Percentiles rank a stretch among this genome's conserved stretches.
These are phyloP conservation scores for Strigamia maritima DNA, from an alignment of 2,888 invertebrate species.

Conservation along the genomic window DNA sequence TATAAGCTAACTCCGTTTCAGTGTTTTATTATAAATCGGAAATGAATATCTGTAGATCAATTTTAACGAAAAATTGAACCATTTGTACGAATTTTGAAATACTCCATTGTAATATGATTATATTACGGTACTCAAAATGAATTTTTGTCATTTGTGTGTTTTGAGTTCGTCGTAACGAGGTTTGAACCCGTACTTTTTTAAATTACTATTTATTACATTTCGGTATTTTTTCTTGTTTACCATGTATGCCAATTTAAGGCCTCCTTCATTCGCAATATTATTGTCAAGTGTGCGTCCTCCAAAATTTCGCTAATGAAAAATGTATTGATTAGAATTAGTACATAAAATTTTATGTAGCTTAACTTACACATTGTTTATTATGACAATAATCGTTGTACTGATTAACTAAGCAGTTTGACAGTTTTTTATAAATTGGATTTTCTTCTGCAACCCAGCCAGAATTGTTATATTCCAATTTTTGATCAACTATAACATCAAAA, in stretches of 20 bases:
- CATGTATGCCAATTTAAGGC: neutral
- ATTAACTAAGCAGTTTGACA: slow-evolving; percentile 42
- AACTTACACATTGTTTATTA: slow-evolving; percentile 7
- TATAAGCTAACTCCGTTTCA: too few relatives aligned
- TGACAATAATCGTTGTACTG: slow-evolving; percentile 39
- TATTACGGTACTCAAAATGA: neutral
- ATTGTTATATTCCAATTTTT: neutral
- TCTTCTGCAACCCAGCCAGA: neutral
- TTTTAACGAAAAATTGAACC: too few relatives aligned
- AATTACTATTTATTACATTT: neutral
- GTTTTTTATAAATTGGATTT: slow-evolving; percentile 41
- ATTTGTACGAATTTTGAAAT: neutral
- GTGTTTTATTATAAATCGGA: too few relatives aligned
- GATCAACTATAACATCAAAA: neutral
- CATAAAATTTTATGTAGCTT: neutral
- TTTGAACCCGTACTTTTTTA: neutral
- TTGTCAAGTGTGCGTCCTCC: neutral
- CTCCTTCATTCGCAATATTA: slow-evolving; percentile 11
- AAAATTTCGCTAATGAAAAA: neutral
- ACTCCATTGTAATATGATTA: too few relatives aligned
- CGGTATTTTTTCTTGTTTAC: neutral
- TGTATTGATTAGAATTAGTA: neutral
- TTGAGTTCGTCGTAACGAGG: neutral
- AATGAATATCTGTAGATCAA: too few relatives aligned
- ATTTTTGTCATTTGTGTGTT: neutral